Conservation (phyloP, 2,113 vertebrate genomes). For the Austrofundulus limnaeus region DNA sequence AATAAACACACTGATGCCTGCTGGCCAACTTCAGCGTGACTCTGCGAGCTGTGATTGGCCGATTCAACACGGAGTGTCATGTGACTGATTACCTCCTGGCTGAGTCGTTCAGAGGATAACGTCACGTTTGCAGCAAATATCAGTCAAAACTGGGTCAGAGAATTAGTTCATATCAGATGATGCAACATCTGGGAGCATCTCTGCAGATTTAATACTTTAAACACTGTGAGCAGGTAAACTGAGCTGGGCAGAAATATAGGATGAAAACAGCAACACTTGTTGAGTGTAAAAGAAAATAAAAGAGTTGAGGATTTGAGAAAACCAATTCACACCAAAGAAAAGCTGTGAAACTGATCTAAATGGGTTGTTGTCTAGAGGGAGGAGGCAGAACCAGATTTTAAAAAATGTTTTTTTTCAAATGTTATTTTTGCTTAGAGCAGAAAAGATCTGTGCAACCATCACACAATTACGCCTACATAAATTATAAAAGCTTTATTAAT, state of each 20-base stretch:
- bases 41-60: conserved; percentile 48
- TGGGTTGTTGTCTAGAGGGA: neutral
- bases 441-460: no score
- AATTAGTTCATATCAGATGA: conserved; percentile 51
- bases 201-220: neutral
- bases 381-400: neutral
- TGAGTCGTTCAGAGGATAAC: conserved; percentile 51
- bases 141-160: conserved; percentile 71
- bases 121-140: conserved; percentile 39
- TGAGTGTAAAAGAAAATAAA: neutral
- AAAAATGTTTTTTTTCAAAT: no score
- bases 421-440: no score
- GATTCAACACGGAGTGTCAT: conserved; percentile 43
- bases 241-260: neutral
- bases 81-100: conserved; percentile 46
- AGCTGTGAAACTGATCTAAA: conserved; percentile 8
- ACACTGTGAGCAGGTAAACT: neutral
- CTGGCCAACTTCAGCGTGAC: conserved; percentile 27
- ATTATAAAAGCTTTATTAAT: no score
- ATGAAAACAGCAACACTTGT: neutral
- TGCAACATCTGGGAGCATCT: conserved; percentile 49
- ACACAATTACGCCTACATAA: no score
- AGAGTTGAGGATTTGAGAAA: neutral
- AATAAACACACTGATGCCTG: conserved; percentile 54
- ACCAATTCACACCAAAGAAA: conserved; percentile 7